These are phyloP conservation scores for fruit fly (Drosophila melanogaster) DNA, from an alignment of 1,140 invertebrate genomes.

Conservation along the genomic window DNA sequence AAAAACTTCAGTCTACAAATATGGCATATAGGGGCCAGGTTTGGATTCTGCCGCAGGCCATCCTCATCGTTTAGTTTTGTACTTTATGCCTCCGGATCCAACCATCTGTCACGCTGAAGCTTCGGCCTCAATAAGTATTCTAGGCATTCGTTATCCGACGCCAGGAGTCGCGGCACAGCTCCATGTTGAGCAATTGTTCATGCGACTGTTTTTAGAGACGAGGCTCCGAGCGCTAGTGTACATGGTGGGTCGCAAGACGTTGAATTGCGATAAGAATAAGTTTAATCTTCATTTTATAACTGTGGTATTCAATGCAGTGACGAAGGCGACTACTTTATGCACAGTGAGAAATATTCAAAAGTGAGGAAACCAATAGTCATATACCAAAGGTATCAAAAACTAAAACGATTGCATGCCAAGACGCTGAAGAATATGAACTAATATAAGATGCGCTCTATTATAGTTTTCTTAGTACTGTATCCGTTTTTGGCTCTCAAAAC, in stretches of 20 bases:
- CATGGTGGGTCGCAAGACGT: slow-evolving; percentile 54
- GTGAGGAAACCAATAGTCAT: too few species aligned
- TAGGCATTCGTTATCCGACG: slow-evolving; percentile 54
- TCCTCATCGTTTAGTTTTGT: slow-evolving; percentile 2
- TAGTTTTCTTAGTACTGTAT: too few species aligned
- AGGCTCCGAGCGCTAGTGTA: slow-evolving; percentile 52
- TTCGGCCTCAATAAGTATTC: slow-evolving; percentile 56
- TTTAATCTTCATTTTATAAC: background rate
- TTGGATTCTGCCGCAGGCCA: background rate
- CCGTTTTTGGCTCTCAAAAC: too few species aligned
- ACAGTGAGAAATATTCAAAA: too few species aligned
- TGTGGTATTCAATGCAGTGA: too few species aligned
- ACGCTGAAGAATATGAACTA: too few species aligned
- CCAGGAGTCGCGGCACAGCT: slow-evolving; percentile 65
- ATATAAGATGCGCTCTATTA: too few species aligned
- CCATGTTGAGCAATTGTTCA: slow-evolving; percentile 55
- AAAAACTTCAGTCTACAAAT: slow-evolving; percentile 77
- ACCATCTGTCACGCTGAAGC: slow-evolving; percentile 64
- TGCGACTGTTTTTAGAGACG: slow-evolving; percentile 72
- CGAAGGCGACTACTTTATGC: too few species aligned
- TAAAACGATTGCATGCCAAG: too few species aligned
- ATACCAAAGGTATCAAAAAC: too few species aligned
- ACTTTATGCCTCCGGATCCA: slow-evolving; percentile 51
- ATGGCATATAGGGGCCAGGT: slow-evolving; percentile 68
- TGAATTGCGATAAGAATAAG: background rate